These are phyloP conservation scores for Malacosoma neustria DNA, from an alignment of 2,888 invertebrate genomes.

Conservation along the genomic window DNA sequence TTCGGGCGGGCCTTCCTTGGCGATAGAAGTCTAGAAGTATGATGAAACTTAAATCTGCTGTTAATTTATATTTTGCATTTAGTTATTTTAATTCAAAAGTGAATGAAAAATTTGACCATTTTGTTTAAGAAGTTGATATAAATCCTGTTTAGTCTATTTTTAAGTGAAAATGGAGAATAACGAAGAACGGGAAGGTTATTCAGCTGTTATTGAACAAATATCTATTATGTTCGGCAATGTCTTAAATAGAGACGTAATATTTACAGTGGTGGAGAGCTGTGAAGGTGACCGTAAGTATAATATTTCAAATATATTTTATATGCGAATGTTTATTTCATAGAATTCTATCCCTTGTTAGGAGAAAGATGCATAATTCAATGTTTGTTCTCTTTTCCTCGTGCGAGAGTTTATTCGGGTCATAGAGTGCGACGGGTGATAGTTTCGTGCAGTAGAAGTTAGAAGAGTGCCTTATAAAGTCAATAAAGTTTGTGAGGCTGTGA, in stretches of 20 bases:
- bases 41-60: no score
- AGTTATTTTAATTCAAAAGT: no score
- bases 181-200: slow-evolving; percentile 2
- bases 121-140: background rate
- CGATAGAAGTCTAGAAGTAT: no score
- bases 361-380: background rate
- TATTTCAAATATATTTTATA: no score
- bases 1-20: no score
- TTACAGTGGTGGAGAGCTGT: slow-evolving; percentile 45
- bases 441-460: background rate
- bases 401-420: background rate
- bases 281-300: slow-evolving; percentile 52
- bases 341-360: no score
- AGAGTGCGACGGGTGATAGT: background rate
- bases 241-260: slow-evolving; percentile 40
- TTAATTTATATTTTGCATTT: no score
- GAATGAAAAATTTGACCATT: background rate
- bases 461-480: background rate
- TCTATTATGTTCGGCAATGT: slow-evolving; percentile 41
- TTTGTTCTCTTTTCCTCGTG: no score
- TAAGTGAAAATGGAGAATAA: slow-evolving; percentile 7
- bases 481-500: background rate
- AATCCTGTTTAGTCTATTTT: background rate
- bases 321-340: no score
- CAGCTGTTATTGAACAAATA: slow-evolving; percentile 4